Evolutionary conservation across 2,888 invertebrate species (phyloP).

Genomic region (Trachelus iudaicus): DNA sequence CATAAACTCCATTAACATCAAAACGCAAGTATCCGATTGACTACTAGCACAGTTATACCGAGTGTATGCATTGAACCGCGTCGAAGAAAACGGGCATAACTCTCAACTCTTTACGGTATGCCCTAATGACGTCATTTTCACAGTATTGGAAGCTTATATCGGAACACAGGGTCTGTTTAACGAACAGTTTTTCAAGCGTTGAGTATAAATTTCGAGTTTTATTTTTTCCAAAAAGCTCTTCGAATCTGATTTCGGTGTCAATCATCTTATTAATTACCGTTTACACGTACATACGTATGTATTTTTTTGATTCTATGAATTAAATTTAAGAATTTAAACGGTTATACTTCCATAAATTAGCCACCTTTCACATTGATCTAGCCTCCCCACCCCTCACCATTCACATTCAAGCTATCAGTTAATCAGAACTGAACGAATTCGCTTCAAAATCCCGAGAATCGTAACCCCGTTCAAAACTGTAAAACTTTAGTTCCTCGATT

Average conservation of each 20-base stretch:
- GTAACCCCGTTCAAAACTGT: not conserved
- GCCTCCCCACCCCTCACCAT: no score
- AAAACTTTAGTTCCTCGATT: not conserved
- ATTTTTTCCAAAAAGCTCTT: not conserved
- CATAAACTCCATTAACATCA: no score
- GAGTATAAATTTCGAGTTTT: not conserved
- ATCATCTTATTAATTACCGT: not conserved
- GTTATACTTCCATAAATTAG: not conserved
- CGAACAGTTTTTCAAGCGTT: not conserved
- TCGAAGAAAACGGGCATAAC: no score
- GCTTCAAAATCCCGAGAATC: not conserved
- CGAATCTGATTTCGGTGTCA: not conserved
- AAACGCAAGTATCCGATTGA: no score
- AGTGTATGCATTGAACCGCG: no score
- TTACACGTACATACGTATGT: not conserved
- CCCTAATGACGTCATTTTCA: no score
- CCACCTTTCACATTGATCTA: not conserved
- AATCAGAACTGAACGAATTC: not conserved
- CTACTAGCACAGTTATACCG: no score
- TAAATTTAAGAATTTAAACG: not conserved
- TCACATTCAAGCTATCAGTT: not conserved
- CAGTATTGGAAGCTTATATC: no score
- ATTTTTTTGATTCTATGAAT: no score
- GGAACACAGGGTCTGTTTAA: not conserved
- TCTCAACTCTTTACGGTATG: no score